Evolutionary conservation across 1,140 invertebrate species (phyloP), one percentile per base, ranked within the genome.

Genomic region (Apis laboriosa): DNA sequence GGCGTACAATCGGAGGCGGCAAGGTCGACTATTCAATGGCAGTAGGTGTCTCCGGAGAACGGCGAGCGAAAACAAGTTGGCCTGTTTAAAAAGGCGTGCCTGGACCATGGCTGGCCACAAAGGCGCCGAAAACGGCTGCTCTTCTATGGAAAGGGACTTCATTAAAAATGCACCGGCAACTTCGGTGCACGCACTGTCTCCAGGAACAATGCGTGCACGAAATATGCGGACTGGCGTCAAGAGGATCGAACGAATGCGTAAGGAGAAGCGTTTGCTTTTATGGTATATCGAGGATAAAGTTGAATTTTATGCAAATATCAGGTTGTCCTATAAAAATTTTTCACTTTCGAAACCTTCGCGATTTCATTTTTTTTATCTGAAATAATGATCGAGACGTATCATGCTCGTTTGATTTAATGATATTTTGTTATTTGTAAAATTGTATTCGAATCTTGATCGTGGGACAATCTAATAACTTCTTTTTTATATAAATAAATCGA

Each of bases 131-230:
- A 80, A 74, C 78, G 71, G n/a, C 28, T 28, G 64, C 55, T 13
- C 43, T 12, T 53, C n/a, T 19, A 19, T 76, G 49, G 71, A 66
- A 80, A 66, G 78, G 60, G 70, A 49, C 81, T 77, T 82, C 85
- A 87, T 89, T 89, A 89, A 87, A 89, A 89, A 89, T 89, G 77
- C 86, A 87, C 70, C 77, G 82, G 77, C 51, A 78, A 55, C 58
- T 56, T 64, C 51, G 70, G 28, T 72, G 76, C 76, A 43, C 53
- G 56, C 67, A 34, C 43, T 60, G 78, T 80, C 70, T 80, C 79
- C 56, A 56, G 78, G 83, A 85, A 89, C 85, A 89, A 87, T 89
- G 87, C 84, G 67, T 78, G 85, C 76, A 82, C 78, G 83, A 84
- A 85, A 82, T 89, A 89, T 85, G 83, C 71, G 58, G 64, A 76